Conservation (phyloP, 2,888 invertebrate species). For the Drosophila anomelani region DNA sequence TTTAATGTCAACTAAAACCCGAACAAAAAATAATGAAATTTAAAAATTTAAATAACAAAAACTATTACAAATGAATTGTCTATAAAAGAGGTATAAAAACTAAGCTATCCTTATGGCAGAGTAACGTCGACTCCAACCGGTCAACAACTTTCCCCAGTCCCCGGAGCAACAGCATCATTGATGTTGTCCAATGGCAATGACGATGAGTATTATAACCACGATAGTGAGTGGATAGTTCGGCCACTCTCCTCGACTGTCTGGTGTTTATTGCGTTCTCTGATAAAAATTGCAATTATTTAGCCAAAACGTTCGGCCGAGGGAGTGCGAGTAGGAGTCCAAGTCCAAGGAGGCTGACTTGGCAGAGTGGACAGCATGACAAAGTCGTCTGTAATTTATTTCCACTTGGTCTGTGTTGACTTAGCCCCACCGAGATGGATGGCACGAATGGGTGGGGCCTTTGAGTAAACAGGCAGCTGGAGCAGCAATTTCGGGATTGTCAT, state of each 20-base stretch:
- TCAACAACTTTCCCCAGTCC: constrained; percentile 52
- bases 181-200: constrained; percentile 52
- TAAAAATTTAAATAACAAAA: no score
- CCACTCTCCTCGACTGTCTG: constrained; percentile 43
- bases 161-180: constrained; percentile 65
- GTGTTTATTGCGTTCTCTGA: constrained; percentile 69
- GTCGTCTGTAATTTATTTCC: constrained; percentile 76
- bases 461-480: constrained; percentile 61
- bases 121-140: constrained; percentile 27
- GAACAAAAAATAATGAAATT: no score
- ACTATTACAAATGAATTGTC: not conserved
- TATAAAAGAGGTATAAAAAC: not conserved
- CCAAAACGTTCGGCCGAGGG: constrained; percentile 57
- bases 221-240: constrained; percentile 46
- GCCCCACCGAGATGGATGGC: constrained; percentile 19
- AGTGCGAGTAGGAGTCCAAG: constrained; percentile 10
- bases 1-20: no score
- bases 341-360: constrained; percentile 32
- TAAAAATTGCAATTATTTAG: constrained; percentile 80
- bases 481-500: constrained; percentile 67
- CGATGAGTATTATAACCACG: constrained; percentile 67
- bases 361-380: constrained; percentile 69
- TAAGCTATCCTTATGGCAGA: not conserved
- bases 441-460: constrained; percentile 22
- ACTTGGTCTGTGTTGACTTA: constrained; percentile 59